A percentile compares a stretch with the other conserved stretches of the same genome.
These are phyloP conservation scores for Philotrypesis tridentata DNA, from an alignment of 1,140 invertebrate species.

Conservation along the genomic window DNA sequence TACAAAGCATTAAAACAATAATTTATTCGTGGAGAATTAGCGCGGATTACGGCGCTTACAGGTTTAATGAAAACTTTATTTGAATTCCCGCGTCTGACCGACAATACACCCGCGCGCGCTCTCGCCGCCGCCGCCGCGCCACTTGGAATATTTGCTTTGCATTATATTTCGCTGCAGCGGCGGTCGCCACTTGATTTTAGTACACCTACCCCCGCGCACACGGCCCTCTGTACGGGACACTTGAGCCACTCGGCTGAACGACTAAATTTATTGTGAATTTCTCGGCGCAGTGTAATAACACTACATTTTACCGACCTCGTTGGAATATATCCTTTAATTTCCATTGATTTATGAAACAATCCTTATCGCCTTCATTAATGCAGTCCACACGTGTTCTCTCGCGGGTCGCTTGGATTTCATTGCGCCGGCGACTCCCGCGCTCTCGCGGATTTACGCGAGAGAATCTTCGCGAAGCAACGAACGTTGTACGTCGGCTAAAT, in stretches of 20 bases:
- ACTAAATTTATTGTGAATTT: slow-evolving; percentile 26
- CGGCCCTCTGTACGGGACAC: too few species aligned
- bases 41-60: background rate
- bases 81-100: slow-evolving; percentile 10
- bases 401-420: too few species aligned
- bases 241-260: slow-evolving; percentile 10
- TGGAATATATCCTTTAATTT: background rate
- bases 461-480: too few species aligned
- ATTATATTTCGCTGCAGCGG: slow-evolving; percentile 24
- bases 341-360: background rate
- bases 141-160: slow-evolving; percentile 39
- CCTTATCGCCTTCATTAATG: background rate
- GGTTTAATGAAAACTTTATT: slow-evolving; percentile 37
- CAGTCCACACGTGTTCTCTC: too few species aligned
- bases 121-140: too few species aligned
- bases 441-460: too few species aligned
- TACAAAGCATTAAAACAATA: too few species aligned
- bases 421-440: too few species aligned
- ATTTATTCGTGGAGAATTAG: too few species aligned
- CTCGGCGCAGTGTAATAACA: slow-evolving; percentile 17
- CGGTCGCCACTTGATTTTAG: slow-evolving; percentile 37
- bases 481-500: background rate
- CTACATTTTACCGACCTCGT: background rate
- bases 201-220: background rate
- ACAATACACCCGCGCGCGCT: too few species aligned